These are phyloP conservation scores for Trinorchestia longiramus DNA, from an alignment of 1,140 invertebrate genomes.

Conservation along the genomic window DNA sequence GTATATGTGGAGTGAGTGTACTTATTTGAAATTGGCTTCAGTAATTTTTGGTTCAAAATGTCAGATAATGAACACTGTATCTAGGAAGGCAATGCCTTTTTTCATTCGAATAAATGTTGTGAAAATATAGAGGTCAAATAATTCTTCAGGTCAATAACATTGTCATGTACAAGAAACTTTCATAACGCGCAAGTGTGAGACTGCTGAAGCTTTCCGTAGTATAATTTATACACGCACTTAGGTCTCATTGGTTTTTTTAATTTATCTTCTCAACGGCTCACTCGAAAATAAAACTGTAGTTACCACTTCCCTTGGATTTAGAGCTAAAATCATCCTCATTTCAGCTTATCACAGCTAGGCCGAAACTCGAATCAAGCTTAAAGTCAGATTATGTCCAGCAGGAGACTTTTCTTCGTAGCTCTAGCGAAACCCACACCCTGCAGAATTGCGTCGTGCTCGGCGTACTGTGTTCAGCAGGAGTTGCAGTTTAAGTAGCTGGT, in stretches of 20 bases:
- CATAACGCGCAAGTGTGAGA: neutral
- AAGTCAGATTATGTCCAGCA: neutral
- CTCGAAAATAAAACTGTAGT: neutral
- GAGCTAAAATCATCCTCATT: neutral
- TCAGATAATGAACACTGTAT: neutral
- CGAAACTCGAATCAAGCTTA: neutral
- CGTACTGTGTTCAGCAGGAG: neutral
- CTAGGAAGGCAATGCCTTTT: neutral
- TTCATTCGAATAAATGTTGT: neutral
- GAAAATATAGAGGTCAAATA: neutral
- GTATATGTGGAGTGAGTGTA: neutral
- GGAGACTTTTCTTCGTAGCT: neutral
- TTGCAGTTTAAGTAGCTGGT: constrained; percentile 2
- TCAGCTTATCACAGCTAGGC: neutral
- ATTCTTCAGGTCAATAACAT: neutral
- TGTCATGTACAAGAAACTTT: neutral
- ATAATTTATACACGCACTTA: neutral
- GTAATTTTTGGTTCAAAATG: neutral
- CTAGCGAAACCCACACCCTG: neutral
- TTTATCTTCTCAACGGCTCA: neutral
- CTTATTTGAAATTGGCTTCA: neutral
- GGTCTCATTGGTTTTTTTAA: neutral
- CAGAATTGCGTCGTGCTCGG: neutral
- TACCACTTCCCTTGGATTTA: neutral
- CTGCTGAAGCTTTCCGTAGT: neutral